A percentile compares a stretch with the other conserved stretches of the same genome.
Evolutionary conservation across 2,113 vertebrate genomes (phyloP).

Genomic region (Hippocampus comes): DNA sequence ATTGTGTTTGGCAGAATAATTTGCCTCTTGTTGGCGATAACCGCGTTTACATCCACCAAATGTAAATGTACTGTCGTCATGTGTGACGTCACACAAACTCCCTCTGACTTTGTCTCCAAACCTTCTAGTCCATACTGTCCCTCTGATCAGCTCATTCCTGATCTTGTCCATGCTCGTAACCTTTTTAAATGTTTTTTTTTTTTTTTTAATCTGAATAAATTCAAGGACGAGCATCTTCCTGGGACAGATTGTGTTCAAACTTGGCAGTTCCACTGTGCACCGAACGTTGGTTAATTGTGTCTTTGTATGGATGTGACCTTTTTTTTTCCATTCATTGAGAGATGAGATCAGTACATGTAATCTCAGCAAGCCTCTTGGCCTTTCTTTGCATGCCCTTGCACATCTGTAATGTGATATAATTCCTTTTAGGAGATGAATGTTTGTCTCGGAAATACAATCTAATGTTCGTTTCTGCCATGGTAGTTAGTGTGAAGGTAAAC

Average conservation of each 20-base stretch:
- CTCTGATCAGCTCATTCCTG: too few species aligned
- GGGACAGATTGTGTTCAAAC: not conserved
- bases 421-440: conserved; percentile 10
- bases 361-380: not conserved
- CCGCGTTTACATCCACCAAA: not conserved
- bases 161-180: not conserved
- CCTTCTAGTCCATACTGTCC: too few species aligned
- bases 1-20: not conserved
- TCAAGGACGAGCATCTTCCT: not conserved
- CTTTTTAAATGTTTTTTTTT: not conserved
- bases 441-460: not conserved
- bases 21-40: not conserved
- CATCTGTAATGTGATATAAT: conserved; percentile 6
- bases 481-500: conserved; percentile 4
- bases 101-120: not conserved
- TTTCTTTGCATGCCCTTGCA: not conserved
- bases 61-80: not conserved
- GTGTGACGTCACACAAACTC: not conserved
- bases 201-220: not conserved
- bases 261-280: not conserved
- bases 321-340: not conserved
- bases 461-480: not conserved
- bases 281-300: not conserved
- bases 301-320: not conserved
- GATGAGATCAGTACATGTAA: not conserved